Percentiles rank a stretch among this genome's conserved stretches.
phyloP scores from a whole-genome alignment of 2,797 vertebrate species.

The Hippoglossus hippoglossus region DNA sequence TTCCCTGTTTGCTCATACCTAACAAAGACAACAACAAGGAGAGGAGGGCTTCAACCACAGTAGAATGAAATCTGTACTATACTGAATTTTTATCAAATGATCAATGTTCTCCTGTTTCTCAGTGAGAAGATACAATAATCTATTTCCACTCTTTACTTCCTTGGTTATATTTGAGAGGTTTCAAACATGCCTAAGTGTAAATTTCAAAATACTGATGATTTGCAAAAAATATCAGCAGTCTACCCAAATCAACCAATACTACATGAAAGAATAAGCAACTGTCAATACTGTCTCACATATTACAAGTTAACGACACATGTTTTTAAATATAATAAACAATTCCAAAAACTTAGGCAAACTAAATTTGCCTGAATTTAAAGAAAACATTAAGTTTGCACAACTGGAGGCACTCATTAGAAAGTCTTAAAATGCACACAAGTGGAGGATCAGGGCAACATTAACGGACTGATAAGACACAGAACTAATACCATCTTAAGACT shows the following conservation, averaged over 20 bases:
- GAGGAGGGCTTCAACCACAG: neutral
- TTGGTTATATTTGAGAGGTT: too few relatives aligned
- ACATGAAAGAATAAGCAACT: neutral
- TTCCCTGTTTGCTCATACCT: slow-evolving; percentile 93
- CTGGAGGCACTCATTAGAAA: neutral
- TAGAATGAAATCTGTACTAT: neutral
- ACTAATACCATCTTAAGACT: too few relatives aligned
- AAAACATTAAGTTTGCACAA: neutral
- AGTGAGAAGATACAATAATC: neutral
- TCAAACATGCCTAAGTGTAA: neutral
- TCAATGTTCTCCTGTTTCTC: neutral
- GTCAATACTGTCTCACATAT: neutral
- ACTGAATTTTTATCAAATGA: too few relatives aligned
- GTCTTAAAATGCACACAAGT: neutral
- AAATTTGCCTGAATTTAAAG: neutral
- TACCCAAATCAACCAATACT: neutral
- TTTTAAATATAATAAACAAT: neutral
- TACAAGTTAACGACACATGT: too few relatives aligned
- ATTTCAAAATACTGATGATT: neutral
- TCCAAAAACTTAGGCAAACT: neutral
- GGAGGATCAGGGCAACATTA: neutral
- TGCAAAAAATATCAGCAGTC: neutral
- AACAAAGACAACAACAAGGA: slow-evolving; percentile 2
- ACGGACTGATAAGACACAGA: neutral
- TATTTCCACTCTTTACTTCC: neutral